A percentile compares a stretch with the other conserved stretches of the same genome.
phyloP scores from a whole-genome alignment of 2,797 vertebrate genomes.

The Apogon hyalosoma region DNA sequence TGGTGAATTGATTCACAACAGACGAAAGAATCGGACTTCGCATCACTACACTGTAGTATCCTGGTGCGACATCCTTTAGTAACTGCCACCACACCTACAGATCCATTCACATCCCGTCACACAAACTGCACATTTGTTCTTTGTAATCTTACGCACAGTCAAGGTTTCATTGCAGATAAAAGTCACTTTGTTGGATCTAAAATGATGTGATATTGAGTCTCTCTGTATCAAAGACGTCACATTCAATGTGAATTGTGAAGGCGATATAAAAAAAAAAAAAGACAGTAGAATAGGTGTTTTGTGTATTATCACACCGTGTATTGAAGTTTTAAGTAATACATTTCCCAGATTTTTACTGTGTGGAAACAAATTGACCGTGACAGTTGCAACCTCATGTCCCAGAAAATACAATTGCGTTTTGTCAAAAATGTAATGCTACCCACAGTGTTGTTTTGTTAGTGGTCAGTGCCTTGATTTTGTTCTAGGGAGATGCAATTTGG shows the following conservation, averaged over 20 bases:
- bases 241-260: not conserved
- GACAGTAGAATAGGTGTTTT: slow-evolving; percentile 6
- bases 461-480: too few relatives aligned
- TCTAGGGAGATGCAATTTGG: too few relatives aligned
- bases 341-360: slow-evolving; percentile 17
- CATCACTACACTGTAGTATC: too few relatives aligned
- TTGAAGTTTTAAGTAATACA: not conserved
- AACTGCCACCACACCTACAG: too few relatives aligned
- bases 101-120: too few relatives aligned
- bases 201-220: slow-evolving; percentile 11
- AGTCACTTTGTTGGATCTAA: slow-evolving; percentile 25
- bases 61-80: too few relatives aligned
- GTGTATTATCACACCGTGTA: not conserved
- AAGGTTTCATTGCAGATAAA: slow-evolving; percentile 24
- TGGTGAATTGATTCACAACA: too few relatives aligned
- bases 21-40: too few relatives aligned
- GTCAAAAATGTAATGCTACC: too few relatives aligned
- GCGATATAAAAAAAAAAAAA: not conserved
- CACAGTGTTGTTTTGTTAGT: too few relatives aligned
- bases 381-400: slow-evolving; percentile 14
- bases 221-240: not conserved
- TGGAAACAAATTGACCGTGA: slow-evolving; percentile 20
- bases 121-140: slow-evolving; percentile 15
- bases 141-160: slow-evolving; percentile 3
- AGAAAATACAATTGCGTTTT: too few relatives aligned